These are phyloP conservation scores for Desmophyllum pertusum DNA, from an alignment of 92 coral and sea anemone genomes.

Conservation along the genomic window DNA sequence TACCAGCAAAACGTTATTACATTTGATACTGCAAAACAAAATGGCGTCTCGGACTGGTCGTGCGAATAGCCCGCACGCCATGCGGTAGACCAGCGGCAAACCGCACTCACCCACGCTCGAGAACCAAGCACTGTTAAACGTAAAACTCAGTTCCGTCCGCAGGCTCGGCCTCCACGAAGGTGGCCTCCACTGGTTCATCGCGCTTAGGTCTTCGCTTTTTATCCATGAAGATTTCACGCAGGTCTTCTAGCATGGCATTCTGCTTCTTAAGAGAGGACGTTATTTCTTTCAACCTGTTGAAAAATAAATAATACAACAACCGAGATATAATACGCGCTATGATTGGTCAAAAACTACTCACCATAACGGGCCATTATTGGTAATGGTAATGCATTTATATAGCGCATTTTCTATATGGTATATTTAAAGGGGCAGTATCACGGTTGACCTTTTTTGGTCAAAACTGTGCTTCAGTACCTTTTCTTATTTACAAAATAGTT, in stretches of 20 bases:
- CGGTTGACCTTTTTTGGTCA: too few species aligned
- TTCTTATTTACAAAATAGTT: too few species aligned
- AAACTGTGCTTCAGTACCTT: too few species aligned
- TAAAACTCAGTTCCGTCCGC: slow-evolving; percentile 34
- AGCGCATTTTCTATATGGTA: too few species aligned
- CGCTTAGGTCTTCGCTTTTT: slow-evolving; percentile 47
- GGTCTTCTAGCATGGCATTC: slow-evolving; percentile 62
- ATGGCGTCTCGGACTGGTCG: background rate
- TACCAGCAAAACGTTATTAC: background rate
- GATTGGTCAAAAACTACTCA: background rate
- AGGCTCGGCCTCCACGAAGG: too few species aligned
- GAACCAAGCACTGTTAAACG: slow-evolving; percentile 5
- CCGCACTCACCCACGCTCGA: background rate
- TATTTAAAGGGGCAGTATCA: too few species aligned
- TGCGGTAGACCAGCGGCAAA: slow-evolving; percentile 6
- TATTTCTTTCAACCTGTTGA: slow-evolving; percentile 60
- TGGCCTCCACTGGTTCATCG: slow-evolving; percentile 14
- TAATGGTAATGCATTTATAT: background rate
- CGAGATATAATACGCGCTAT: too few species aligned
- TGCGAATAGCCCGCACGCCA: background rate
- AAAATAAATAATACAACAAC: background rate
- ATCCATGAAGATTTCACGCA: slow-evolving; percentile 61
- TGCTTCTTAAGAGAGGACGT: slow-evolving; percentile 55
- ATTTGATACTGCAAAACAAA: background rate
- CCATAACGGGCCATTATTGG: background rate